Evolutionary conservation across 2,888 invertebrate genomes (phyloP).

Genomic region (Embidobia sp.): DNA sequence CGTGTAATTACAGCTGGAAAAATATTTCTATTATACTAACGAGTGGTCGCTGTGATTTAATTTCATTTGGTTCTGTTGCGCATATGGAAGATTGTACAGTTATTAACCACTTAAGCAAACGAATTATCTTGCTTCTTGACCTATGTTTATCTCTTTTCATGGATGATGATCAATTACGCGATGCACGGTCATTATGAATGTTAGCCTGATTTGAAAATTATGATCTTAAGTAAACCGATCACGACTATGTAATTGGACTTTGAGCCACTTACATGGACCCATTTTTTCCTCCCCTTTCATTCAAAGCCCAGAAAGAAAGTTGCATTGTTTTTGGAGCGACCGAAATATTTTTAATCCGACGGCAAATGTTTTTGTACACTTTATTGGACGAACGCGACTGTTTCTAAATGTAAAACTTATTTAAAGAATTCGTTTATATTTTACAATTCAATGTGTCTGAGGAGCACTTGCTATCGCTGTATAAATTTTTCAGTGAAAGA

Average conservation of each 20-base stretch:
- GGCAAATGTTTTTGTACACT: neutral
- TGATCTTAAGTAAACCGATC: neutral
- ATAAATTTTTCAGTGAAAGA: constrained; percentile 47
- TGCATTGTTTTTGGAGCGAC: neutral
- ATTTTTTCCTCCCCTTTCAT: too few species aligned
- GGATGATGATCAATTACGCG: constrained; percentile 29
- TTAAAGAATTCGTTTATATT: constrained; percentile 31
- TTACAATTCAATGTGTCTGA: constrained; percentile 42
- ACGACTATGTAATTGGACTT: neutral
- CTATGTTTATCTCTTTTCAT: constrained; percentile 31
- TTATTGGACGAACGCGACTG: neutral
- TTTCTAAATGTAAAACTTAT: constrained; percentile 30
- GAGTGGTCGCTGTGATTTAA: constrained; percentile 29
- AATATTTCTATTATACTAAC: constrained; percentile 44
- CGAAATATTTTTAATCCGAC: neutral
- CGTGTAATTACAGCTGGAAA: constrained; percentile 35
- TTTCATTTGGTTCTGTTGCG: constrained; percentile 28
- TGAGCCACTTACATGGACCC: neutral
- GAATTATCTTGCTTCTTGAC: constrained; percentile 34
- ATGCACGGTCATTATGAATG: constrained; percentile 5
- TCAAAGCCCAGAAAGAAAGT: neutral
- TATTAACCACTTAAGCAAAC: constrained; percentile 40
- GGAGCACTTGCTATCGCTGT: constrained; percentile 36
- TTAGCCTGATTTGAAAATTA: constrained; percentile 24
- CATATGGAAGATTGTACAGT: constrained; percentile 23